These are phyloP conservation scores for Junonia oenone DNA, from an alignment of 2,888 invertebrate species.

Conservation along the genomic window DNA sequence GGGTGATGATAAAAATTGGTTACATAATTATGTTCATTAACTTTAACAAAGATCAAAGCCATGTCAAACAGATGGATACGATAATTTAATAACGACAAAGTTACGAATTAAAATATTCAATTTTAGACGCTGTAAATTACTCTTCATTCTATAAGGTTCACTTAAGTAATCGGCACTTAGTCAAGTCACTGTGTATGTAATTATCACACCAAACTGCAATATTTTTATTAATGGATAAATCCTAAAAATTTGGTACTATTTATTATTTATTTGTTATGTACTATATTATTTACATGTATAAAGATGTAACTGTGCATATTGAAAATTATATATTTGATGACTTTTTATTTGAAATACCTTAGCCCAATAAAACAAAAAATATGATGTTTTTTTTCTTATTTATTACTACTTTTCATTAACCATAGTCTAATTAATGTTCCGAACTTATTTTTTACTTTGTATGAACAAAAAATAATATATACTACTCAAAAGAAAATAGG, in stretches of 20 bases:
- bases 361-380: slow-evolving; percentile 67
- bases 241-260: slow-evolving; percentile 72
- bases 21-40: slow-evolving; percentile 39
- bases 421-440: background rate
- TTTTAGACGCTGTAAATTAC: slow-evolving; percentile 58
- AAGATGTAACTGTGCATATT: slow-evolving; percentile 79
- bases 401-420: slow-evolving; percentile 18
- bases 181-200: slow-evolving; percentile 69
- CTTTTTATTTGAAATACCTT: slow-evolving; percentile 75
- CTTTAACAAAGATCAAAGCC: slow-evolving; percentile 50
- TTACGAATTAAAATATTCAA: slow-evolving; percentile 36
- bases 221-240: slow-evolving; percentile 65
- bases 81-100: slow-evolving; percentile 44
- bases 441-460: too few relatives aligned
- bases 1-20: slow-evolving; percentile 60
- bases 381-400: slow-evolving; percentile 32
- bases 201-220: slow-evolving; percentile 71
- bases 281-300: slow-evolving; percentile 79
- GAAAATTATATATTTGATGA: slow-evolving; percentile 76
- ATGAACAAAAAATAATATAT: too few relatives aligned
- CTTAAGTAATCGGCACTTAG: slow-evolving; percentile 66
- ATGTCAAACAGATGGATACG: slow-evolving; percentile 48
- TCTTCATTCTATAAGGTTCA: slow-evolving; percentile 47
- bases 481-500: too few relatives aligned
- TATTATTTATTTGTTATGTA: slow-evolving; percentile 79